Conservation (phyloP, 2,888 invertebrate species). For the Drosophila quasianomalipes region DNA sequence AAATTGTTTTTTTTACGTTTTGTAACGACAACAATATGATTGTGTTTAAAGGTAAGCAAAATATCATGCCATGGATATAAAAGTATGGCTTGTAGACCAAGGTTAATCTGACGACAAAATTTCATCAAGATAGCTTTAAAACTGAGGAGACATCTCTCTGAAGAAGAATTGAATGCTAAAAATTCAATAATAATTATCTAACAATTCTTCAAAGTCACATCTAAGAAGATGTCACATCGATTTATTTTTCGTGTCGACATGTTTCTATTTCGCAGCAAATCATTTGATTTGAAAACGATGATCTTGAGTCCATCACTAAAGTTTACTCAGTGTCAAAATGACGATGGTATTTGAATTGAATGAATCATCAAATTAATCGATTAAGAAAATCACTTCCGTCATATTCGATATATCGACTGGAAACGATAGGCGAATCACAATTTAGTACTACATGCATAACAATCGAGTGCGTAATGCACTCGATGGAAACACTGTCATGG, state of each 20-base stretch:
- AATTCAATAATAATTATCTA: not conserved
- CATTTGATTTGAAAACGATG: not conserved
- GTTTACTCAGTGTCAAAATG: not conserved
- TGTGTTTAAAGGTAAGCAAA: not conserved
- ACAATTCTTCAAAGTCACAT: not conserved
- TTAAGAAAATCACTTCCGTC: not conserved
- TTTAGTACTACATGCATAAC: not conserved
- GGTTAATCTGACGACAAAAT: not conserved
- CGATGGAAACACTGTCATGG: slow-evolving; percentile 8
- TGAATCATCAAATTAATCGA: not conserved
- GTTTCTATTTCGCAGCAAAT: not conserved
- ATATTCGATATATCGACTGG: not conserved
- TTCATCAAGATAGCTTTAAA: not conserved
- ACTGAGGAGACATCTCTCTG: not conserved
- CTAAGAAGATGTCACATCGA: not conserved
- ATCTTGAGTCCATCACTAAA: not conserved
- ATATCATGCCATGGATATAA: not conserved
- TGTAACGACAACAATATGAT: slow-evolving; percentile 18
- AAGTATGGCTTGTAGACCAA: not conserved
- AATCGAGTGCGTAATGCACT: slow-evolving; percentile 1
- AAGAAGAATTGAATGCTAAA: not conserved
- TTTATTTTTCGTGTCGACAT: not conserved
- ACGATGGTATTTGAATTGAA: not conserved
- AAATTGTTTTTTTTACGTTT: not conserved
- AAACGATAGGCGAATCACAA: not conserved